A percentile compares a stretch with the other conserved stretches of the same genome.
phyloP scores from a whole-genome alignment of 2,113 vertebrate genomes.

The Sitta europaea region DNA sequence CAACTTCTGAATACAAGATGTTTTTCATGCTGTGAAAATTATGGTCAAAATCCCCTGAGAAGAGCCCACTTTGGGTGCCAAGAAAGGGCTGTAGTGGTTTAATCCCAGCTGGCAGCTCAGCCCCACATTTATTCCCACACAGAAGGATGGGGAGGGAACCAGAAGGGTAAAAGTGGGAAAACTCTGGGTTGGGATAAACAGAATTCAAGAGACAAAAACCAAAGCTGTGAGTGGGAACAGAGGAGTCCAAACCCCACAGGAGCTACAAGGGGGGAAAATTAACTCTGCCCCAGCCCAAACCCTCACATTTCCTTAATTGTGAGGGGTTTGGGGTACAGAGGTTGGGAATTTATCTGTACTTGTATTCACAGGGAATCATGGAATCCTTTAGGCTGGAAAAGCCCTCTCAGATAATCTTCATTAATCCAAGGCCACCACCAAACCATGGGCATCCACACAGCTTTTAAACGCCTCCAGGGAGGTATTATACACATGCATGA shows the following conservation, averaged over 20 bases:
- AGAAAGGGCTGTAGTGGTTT: background rate
- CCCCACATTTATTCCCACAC: background rate
- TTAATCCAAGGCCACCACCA: background rate
- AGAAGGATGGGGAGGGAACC: background rate
- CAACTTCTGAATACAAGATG: background rate
- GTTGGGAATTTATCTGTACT: background rate
- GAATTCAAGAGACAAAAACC: background rate
- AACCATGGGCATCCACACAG: background rate
- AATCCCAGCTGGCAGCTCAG: background rate
- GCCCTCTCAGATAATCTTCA: background rate
- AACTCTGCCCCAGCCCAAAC: background rate
- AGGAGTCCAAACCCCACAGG: background rate
- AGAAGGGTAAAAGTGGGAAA: background rate
- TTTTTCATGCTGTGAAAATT: background rate
- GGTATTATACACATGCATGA: fast-evolving
- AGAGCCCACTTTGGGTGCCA: background rate
- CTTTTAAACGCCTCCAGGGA: background rate
- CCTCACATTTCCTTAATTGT: background rate
- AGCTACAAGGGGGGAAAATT: background rate
- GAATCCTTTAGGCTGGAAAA: background rate
- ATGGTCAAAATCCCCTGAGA: background rate
- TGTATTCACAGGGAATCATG: fast-evolving
- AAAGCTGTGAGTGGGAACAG: background rate
- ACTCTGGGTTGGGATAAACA: background rate
- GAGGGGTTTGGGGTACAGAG: background rate